Base-by-base conservation (phyloP, 2,888 invertebrate species). In the Seira sanloemensis region DNA sequence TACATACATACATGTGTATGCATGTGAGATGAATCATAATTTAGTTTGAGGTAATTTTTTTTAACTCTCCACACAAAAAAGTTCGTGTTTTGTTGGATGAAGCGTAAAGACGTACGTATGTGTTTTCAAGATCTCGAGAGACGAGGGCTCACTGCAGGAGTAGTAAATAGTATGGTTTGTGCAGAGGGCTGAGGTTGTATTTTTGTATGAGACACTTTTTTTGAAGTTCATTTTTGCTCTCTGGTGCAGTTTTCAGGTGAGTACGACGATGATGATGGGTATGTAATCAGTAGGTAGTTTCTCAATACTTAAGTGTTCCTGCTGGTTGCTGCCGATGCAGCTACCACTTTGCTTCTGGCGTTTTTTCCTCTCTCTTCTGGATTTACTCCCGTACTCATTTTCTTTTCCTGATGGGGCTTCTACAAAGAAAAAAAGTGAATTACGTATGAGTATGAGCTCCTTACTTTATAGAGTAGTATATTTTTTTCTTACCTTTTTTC, bases 301-400 rank as follows among this genome's bases (percentile, higher is more conserved):
- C 62, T 62, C 62, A n/a, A n/a, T n/a, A n/a, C n/a, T n/a, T n/a
- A n/a, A n/a, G n/a, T n/a, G n/a, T n/a, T n/a, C n/a, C n/a, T n/a
- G n/a, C n/a, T n/a, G n/a, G n/a, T 71, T 78, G 66, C 78, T 81
- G 76, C 65, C 66, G 66, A 62, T 75, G 73, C 25, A 25, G 81
- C 81, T 76, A 76, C 81, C 62, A 76, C 81, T 71, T 81, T 76
- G 81, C 81, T 81, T 25, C 81, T 81, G 80, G 71, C 81, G 75
- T 81, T 75, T 62, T 79, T 65, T 54, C n/a, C n/a, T n/a, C n/a
- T n/a, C n/a, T n/a, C n/a, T n/a, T n/a, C n/a, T 26, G 62, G 75
- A 74, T 24, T 37, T 46, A 67, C 62, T 75, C 74, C 62, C 54
- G 50, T 67, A 67, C 68, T 74, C 74, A 18, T 79, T 73, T 26